A percentile compares a stretch with the other conserved stretches of the same genome.
phyloP scores from a whole-genome alignment of 1,140 invertebrate species.

The Oppia nitens region DNA sequence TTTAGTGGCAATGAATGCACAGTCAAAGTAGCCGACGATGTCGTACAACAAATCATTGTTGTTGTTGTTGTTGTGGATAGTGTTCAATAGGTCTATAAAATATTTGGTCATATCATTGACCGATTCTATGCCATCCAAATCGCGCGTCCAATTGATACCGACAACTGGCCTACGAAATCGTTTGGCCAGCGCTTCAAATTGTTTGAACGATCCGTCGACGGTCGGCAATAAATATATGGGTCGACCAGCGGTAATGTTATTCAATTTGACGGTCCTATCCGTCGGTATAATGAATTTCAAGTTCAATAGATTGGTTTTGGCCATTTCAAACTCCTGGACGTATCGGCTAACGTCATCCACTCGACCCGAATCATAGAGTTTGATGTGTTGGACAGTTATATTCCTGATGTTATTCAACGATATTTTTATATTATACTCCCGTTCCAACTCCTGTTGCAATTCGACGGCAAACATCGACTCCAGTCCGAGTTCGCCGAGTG shows the following conservation, averaged over 20 bases:
- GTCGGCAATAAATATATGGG: conserved; percentile 14
- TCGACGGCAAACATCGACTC: conserved; percentile 94
- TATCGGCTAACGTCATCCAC: background rate
- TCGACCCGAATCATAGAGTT: background rate
- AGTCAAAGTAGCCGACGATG: conserved; percentile 83
- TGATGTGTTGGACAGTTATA: conserved; percentile 9
- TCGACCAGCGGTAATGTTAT: conserved; percentile 20
- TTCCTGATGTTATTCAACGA: conserved; percentile 14
- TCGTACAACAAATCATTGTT: conserved; percentile 50
- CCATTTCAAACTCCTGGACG: background rate
- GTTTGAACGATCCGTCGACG: conserved; percentile 8
- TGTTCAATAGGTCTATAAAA: background rate
- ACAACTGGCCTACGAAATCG: background rate
- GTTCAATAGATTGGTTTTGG: background rate
- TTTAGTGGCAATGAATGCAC: conserved; percentile 52
- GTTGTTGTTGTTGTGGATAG: background rate
- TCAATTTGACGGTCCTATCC: conserved; percentile 32
- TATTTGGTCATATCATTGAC: background rate
- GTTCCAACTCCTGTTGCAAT: conserved; percentile 43
- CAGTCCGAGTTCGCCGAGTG: conserved; percentile 78
- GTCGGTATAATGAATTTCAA: conserved; percentile 28
- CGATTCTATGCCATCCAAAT: conserved; percentile 5
- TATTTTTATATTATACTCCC: conserved; percentile 14
- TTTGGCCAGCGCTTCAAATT: conserved; percentile 1
- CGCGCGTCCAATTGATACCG: conserved; percentile 13